These are phyloP conservation scores for Pteronotus mesoamericanus DNA, from an alignment of 2,797 vertebrate genomes.

Conservation along the genomic window DNA sequence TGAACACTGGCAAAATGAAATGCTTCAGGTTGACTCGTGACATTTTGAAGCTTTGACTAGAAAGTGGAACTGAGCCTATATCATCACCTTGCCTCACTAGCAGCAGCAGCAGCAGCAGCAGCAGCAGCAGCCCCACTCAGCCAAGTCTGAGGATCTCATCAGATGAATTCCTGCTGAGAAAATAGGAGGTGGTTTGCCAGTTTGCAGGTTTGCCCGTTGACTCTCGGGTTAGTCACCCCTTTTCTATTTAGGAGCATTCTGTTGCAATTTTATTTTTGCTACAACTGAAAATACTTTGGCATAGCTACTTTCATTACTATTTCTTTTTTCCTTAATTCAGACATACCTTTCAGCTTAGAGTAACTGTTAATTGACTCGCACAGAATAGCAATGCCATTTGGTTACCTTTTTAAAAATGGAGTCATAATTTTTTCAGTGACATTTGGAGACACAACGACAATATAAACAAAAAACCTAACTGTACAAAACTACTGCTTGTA, in stretches of 20 bases:
- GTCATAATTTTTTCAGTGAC: neutral
- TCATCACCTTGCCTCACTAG: neutral
- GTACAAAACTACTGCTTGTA: conserved; percentile 16
- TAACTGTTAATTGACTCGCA: neutral
- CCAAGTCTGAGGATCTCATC: neutral
- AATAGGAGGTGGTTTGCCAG: neutral
- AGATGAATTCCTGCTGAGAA: neutral
- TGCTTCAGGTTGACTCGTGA: neutral
- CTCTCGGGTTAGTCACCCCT: neutral
- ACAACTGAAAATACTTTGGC: neutral
- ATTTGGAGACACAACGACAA: neutral
- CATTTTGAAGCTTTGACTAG: neutral
- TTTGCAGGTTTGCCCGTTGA: neutral
- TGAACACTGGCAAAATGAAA: conserved; percentile 7
- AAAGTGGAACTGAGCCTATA: neutral
- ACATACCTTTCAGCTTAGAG: neutral
- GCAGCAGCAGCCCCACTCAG: neutral
- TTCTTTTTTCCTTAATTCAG: neutral
- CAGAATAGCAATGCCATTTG: neutral
- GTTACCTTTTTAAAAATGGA: neutral
- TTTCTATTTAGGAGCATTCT: neutral
- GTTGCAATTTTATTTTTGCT: neutral
- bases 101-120: neutral
- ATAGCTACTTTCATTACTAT: neutral
- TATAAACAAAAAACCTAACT: neutral